Base-by-base conservation (phyloP, 2,888 invertebrate species). In the Lobophora halterata region DNA sequence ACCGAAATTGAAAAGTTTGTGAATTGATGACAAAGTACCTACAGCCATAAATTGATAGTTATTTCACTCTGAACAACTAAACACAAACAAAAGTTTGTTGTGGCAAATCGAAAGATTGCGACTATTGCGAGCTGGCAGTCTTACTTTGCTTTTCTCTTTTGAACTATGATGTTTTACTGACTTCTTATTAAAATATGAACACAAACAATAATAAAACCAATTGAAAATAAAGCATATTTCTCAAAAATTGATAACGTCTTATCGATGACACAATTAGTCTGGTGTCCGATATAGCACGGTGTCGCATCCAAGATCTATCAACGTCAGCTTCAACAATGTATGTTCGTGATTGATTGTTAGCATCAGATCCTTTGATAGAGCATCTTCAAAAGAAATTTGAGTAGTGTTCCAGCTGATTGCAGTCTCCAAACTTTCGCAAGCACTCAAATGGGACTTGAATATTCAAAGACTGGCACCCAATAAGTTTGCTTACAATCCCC, bases 191-290 rank as follows among this genome's bases (percentile, higher is more conserved):
- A n/a, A n/a, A n/a, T n/a, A n/a, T n/a, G n/a, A n/a, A n/a, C n/a
- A n/a, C 2, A 16, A 17, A 32, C 8, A 7, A 18, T 13, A 16
- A 28, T 12, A 3, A 26, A 12, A 5, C 25, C 3, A 27, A 14
- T 20, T 8, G 6, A 18, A 16, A 24, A 30, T 30, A 25, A 36
- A 18, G 17, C 3, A n/a, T 8, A 19, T 6, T 8, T 40, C 25
- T 33, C 36, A 41, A 52, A 49, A 35, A 21, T 29, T 27, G 23
- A 46, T 36, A 36, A 40, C 10, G 29, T 33, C 42, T 50, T 58
- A 62, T 66, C 60, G 58, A 66, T 66, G 61, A 60, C 50, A 53
- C 54, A 64, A 65, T 64, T 62, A 65, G 57, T 46, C 36, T n/a
- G n/a, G 40, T 38, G 45, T 44, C 52, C n/a, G n/a, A n/a, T n/a